phyloP scores from a whole-genome alignment of 64 coral and sea anemone species.

The Stylophora pistillata region DNA sequence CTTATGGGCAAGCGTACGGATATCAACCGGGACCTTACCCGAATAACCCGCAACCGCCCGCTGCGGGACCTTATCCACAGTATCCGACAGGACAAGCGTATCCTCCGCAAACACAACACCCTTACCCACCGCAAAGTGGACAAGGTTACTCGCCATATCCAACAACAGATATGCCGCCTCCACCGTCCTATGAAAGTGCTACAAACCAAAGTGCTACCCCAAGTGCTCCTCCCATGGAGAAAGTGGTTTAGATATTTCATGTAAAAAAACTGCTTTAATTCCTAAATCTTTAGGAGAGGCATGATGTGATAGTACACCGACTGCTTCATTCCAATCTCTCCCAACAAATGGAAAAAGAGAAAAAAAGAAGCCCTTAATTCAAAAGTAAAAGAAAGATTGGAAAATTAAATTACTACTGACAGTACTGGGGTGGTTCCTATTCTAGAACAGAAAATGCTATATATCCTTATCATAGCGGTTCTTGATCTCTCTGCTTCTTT shows the following conservation, averaged over 20 bases:
- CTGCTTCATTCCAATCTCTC: too few relatives aligned
- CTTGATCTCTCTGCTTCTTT: too few relatives aligned
- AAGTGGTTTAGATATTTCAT: not conserved
- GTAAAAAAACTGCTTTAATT: not conserved
- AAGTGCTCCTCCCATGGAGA: not conserved
- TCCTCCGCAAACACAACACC: not conserved
- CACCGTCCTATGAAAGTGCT: constrained; percentile 13
- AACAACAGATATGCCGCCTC: constrained; percentile 9
- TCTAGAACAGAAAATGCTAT: too few relatives aligned
- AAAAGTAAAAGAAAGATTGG: too few relatives aligned
- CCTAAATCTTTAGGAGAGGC: not conserved
- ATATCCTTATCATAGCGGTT: too few relatives aligned
- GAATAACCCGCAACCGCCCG: not conserved
- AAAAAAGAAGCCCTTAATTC: too few relatives aligned
- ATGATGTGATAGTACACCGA: too few relatives aligned
- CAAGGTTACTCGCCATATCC: constrained; percentile 8
- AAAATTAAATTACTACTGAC: too few relatives aligned
- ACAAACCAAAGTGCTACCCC: constrained; percentile 4
- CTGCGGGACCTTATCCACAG: not conserved
- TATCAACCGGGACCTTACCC: constrained; percentile 1
- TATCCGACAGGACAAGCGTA: constrained; percentile 1
- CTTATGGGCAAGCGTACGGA: not conserved
- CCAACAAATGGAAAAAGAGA: too few relatives aligned
- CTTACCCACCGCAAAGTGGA: not conserved
- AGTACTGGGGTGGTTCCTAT: too few relatives aligned